phyloP scores from a whole-genome alignment of 2,113 vertebrate genomes.

The Perognathus longimembris region DNA sequence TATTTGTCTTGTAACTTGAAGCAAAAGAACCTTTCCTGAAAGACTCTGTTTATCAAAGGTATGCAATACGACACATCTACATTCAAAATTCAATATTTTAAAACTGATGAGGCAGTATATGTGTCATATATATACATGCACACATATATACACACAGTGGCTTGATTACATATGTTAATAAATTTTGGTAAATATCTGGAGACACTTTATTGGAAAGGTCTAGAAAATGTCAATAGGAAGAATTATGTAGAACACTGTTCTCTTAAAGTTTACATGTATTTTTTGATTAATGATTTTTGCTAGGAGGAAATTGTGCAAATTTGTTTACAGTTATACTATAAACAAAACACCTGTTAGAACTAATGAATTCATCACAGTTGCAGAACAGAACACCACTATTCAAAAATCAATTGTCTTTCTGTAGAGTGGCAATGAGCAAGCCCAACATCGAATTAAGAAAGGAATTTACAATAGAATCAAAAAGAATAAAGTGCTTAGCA shows the following conservation, averaged over 20 bases:
- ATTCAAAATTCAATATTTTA: slow-evolving; percentile 9
- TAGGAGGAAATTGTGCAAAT: background rate
- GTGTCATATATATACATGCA: background rate
- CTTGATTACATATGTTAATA: background rate
- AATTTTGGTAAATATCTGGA: background rate
- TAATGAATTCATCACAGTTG: background rate
- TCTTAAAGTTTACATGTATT: background rate
- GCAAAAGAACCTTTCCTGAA: background rate
- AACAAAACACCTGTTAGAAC: background rate
- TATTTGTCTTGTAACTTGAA: slow-evolving; percentile 4
- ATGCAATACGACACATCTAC: background rate
- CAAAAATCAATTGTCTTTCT: background rate
- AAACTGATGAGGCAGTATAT: background rate
- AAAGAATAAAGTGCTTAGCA: background rate
- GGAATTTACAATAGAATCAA: background rate
- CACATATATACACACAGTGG: background rate
- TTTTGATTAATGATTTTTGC: background rate
- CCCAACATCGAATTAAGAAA: slow-evolving; percentile 18
- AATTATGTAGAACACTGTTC: background rate
- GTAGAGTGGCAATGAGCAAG: background rate
- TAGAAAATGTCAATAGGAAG: background rate
- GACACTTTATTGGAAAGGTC: background rate
- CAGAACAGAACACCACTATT: background rate
- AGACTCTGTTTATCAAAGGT: background rate
- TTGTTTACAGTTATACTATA: background rate